phyloP scores from a whole-genome alignment of 2,888 invertebrate species.

The Sinhomidia bicolor region DNA sequence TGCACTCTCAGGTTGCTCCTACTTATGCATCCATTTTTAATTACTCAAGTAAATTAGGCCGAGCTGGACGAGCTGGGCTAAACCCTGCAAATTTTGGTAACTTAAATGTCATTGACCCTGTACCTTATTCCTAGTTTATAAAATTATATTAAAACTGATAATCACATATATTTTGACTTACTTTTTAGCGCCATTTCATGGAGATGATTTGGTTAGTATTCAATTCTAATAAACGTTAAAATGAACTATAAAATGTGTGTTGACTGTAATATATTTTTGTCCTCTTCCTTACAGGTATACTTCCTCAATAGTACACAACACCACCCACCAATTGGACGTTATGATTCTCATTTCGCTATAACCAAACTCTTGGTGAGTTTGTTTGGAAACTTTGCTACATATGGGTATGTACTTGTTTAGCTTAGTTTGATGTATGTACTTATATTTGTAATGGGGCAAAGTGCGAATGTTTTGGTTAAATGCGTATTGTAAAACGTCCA shows the following conservation, averaged over 20 bases:
- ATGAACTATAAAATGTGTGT: not conserved
- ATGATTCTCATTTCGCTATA: slow-evolving; percentile 67
- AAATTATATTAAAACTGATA: not conserved
- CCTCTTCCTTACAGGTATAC: slow-evolving; percentile 37
- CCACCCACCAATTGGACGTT: slow-evolving; percentile 60
- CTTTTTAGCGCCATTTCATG: slow-evolving; percentile 39
- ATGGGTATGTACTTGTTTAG: slow-evolving; percentile 47
- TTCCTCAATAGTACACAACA: slow-evolving; percentile 68
- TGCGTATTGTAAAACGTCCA: not conserved
- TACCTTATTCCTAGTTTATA: too few relatives aligned
- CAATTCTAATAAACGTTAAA: not conserved
- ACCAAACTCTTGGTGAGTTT: slow-evolving; percentile 69
- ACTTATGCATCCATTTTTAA: slow-evolving; percentile 73
- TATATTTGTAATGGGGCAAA: not conserved
- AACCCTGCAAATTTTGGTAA: slow-evolving; percentile 60
- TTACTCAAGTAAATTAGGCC: slow-evolving; percentile 57
- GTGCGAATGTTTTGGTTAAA: not conserved
- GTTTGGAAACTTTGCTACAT: slow-evolving; percentile 64
- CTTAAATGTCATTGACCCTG: not conserved
- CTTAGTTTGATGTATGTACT: not conserved
- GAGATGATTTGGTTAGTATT: slow-evolving; percentile 54
- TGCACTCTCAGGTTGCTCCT: slow-evolving; percentile 76
- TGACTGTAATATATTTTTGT: too few relatives aligned
- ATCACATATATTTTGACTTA: not conserved
- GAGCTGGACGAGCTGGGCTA: slow-evolving; percentile 43